These are phyloP conservation scores for Bufo bufo DNA, from an alignment of 2,113 vertebrate species.

Conservation along the genomic window DNA sequence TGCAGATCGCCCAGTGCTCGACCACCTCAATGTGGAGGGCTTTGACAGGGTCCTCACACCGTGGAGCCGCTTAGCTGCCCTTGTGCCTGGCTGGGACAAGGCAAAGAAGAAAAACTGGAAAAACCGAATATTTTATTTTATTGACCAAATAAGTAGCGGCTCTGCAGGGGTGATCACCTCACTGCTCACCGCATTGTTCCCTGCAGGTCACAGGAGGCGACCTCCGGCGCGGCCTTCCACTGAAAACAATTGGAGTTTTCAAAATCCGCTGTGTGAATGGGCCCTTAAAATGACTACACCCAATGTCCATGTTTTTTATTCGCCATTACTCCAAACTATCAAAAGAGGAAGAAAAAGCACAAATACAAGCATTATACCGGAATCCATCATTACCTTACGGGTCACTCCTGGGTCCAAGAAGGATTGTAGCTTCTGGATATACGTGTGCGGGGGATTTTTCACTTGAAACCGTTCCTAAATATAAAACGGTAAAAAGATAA, in stretches of 20 bases:
- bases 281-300: too few species aligned
- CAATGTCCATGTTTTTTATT: too few species aligned
- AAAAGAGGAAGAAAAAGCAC: not conserved
- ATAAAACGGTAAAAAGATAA: not conserved
- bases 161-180: not conserved
- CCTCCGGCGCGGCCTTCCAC: too few species aligned
- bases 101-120: not conserved
- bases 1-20: too few species aligned
- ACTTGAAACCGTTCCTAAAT: slow-evolving; percentile 94
- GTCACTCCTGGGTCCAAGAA: slow-evolving; percentile 91
- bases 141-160: not conserved
- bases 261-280: too few species aligned
- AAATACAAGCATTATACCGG: not conserved
- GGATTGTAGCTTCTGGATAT: slow-evolving; percentile 92
- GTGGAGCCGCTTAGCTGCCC: too few species aligned
- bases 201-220: too few species aligned
- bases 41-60: too few species aligned
- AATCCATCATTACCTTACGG: slow-evolving; percentile 79
- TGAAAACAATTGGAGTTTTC: too few species aligned
- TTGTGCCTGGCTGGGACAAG: not conserved
- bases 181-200: too few species aligned
- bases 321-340: too few species aligned
- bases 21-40: too few species aligned
- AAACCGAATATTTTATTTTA: not conserved
- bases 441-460: slow-evolving; percentile 94